phyloP scores from a whole-genome alignment of 2,888 invertebrate genomes.

The Meteorus cinctellus region DNA sequence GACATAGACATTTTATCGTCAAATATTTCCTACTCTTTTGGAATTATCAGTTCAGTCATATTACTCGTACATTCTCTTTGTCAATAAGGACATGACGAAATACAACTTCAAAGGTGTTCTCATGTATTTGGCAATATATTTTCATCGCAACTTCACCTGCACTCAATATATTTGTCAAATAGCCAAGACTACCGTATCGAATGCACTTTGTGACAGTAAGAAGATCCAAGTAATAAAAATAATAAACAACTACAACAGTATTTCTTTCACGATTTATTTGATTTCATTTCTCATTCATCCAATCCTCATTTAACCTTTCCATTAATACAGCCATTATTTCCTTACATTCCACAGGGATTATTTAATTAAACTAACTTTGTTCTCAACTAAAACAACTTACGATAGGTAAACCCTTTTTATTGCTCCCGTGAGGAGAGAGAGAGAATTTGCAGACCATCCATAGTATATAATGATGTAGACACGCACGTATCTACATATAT shows the following conservation, averaged over 20 bases:
- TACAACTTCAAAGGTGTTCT: neutral
- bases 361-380: neutral
- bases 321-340: neutral
- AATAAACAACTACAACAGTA: neutral
- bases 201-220: neutral
- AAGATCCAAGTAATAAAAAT: neutral
- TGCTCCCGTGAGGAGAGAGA: neutral
- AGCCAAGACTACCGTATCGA: neutral
- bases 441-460: neutral
- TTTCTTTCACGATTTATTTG: neutral
- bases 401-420: neutral
- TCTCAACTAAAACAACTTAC: conserved; percentile 9
- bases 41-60: neutral
- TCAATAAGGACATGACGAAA: neutral
- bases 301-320: neutral
- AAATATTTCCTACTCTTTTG: neutral
- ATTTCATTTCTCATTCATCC: neutral
- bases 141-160: neutral
- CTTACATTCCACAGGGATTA: neutral
- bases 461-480: neutral
- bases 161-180: neutral
- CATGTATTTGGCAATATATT: neutral
- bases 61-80: neutral
- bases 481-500: neutral
- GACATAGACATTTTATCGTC: neutral